Base-by-base conservation (phyloP, 2,113 vertebrate genomes). In the Bubalus kerabau region DNA sequence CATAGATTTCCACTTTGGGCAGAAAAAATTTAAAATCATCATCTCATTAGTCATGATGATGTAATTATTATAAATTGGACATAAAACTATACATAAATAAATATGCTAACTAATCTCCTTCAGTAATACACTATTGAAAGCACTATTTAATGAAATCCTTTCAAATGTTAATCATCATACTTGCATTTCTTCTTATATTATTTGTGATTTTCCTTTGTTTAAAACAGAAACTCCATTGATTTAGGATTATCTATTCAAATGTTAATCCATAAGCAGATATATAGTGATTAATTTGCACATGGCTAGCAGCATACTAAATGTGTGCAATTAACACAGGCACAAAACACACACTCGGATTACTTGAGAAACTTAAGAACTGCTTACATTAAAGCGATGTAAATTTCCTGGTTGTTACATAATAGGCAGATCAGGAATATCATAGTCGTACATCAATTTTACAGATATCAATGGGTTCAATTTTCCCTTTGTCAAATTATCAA, bases 51-150 rank as follows among this genome's bases (percentile, higher is more conserved):
- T 82, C 30, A 89, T 83, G 24, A 74, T 85, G 59, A 91, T 67
- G 57, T 62, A 86, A 89, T 97, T 46, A 93, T 67, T 97, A 16
- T 64, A 91, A 91, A 86, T 54, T 93, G 6, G 56, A 43, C 28
- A 93, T 32, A 88, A 90, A 96, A 28, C 23, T 81, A 50, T 87
- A 93, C 28, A 32, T 91, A 97, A 80, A 90, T 92, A 90, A 92
- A 91, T 57, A 95, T 86, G 64, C 76, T 76, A 93, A 90, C 28
- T n/a, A 95, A 93, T 91, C 93, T 54, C 14, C 28, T 81, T 84
- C n/a, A 88, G 59, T 16, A 82, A 96, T 15, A 46, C 32, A 23
- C 19, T 78, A 48, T 78, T 87, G 24, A 91, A 90, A 56, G 14
- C 74, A 54, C 12, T 92, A 87, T 71, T 90, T 86, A 97, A 36